Conservation (phyloP, 2,797 vertebrate species). For the Hephaestus fuliginosus region DNA sequence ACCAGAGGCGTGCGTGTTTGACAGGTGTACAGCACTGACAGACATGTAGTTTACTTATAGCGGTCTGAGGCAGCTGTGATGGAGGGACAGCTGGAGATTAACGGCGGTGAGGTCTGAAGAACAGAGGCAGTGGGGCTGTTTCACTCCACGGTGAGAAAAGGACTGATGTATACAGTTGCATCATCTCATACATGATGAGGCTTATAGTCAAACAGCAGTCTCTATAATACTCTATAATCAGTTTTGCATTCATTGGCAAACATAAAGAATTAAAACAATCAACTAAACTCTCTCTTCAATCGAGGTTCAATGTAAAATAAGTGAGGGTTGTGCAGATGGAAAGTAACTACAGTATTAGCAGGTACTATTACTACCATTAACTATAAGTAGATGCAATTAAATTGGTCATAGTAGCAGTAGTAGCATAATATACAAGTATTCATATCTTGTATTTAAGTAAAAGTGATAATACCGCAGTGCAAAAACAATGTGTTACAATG, state of each 20-base stretch:
- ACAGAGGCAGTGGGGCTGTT: slow-evolving; percentile 18
- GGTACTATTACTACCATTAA: too few relatives aligned
- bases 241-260: neutral
- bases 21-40: slow-evolving; percentile 56
- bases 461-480: too few relatives aligned
- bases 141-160: neutral
- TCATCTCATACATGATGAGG: neutral
- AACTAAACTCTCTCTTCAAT: neutral
- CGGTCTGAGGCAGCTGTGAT: slow-evolving; percentile 50
- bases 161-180: neutral
- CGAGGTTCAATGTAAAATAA: too few relatives aligned
- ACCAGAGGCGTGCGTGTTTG: slow-evolving; percentile 10
- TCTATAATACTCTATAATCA: neutral
- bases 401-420: neutral
- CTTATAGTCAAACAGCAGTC: too few relatives aligned
- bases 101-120: neutral
- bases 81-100: slow-evolving; percentile 56
- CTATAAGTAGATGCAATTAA: neutral
- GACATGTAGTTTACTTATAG: slow-evolving; percentile 39
- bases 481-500: too few relatives aligned
- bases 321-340: too few relatives aligned
- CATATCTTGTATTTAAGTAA: too few relatives aligned
- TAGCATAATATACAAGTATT: too few relatives aligned
- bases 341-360: too few relatives aligned
- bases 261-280: neutral